Evolutionary conservation across 2,797 vertebrate species (phyloP).

Genomic region (Trematomus bernacchii): DNA sequence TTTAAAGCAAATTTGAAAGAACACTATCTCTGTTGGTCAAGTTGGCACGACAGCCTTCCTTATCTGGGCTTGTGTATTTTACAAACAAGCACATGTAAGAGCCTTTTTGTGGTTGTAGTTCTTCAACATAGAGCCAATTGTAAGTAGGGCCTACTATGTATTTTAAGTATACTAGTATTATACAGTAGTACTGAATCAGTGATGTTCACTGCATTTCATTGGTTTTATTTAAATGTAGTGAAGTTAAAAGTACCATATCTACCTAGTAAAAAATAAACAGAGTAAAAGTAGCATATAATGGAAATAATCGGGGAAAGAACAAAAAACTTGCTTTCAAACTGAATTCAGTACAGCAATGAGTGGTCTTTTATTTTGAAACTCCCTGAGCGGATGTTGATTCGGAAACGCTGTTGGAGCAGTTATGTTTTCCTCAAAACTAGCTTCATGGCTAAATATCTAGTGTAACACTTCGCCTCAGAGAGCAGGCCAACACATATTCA

Average conservation of each 20-base stretch:
- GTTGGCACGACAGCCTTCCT: neutral
- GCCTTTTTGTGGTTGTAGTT: too few species aligned
- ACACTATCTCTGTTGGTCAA: neutral
- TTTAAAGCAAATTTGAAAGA: neutral
- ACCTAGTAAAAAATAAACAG: too few species aligned
- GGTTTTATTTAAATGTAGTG: too few species aligned
- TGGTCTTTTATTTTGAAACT: constrained; percentile 70
- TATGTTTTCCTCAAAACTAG: constrained; percentile 57
- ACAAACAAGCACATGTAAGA: too few species aligned
- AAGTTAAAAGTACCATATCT: too few species aligned
- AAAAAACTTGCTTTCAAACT: neutral
- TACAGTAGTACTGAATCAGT: too few species aligned
- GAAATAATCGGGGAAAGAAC: neutral
- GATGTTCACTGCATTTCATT: too few species aligned
- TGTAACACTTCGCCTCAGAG: constrained; percentile 20
- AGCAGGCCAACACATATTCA: neutral
- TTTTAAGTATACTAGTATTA: too few species aligned
- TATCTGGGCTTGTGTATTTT: neutral
- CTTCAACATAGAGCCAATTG: too few species aligned
- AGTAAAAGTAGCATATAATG: neutral
- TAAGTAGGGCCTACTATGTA: too few species aligned
- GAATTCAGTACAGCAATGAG: neutral
- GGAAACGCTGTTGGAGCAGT: constrained; percentile 33
- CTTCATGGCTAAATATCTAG: constrained; percentile 40
- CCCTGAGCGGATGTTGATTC: constrained; percentile 74